These are phyloP conservation scores for Mugil cephalus DNA, from an alignment of 2,113 vertebrate genomes.

Conservation along the genomic window DNA sequence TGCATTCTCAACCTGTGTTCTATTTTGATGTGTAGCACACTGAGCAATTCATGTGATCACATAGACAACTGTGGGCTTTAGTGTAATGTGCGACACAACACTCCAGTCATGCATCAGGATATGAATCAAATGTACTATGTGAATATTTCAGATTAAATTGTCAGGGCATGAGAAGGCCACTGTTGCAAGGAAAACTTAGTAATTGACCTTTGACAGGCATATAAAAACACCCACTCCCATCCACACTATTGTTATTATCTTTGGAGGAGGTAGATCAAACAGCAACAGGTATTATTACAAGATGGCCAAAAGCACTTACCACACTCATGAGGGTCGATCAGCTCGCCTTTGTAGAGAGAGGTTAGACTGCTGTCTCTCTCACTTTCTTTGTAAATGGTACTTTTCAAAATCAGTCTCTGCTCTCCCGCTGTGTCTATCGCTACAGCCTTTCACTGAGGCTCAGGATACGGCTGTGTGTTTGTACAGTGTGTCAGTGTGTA, in stretches of 20 bases:
- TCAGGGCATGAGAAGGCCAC: background rate
- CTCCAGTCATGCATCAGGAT: background rate
- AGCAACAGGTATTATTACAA: constrained; percentile 55
- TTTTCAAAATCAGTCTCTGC: constrained; percentile 13
- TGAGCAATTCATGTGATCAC: constrained; percentile 2
- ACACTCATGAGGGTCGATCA: constrained; percentile 52
- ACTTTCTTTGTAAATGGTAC: constrained; percentile 28
- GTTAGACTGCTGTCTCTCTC: constrained; percentile 8
- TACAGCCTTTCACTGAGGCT: constrained; percentile 43
- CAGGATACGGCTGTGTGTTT: constrained; percentile 37
- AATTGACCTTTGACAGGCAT: constrained; percentile 39
- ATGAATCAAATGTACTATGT: constrained; percentile 5
- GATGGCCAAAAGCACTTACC: constrained; percentile 68
- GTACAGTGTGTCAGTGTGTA: constrained; percentile 30
- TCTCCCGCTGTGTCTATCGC: constrained; percentile 41
- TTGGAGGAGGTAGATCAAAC: constrained; percentile 41
- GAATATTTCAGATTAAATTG: constrained; percentile 24
- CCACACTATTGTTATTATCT: constrained; percentile 33
- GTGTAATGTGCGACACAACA: background rate
- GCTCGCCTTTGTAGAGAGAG: constrained; percentile 32
- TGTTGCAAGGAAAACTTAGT: constrained; percentile 26
- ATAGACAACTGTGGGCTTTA: background rate
- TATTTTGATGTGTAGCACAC: constrained; percentile 1
- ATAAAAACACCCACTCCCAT: constrained; percentile 24
- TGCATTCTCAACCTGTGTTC: background rate